Conservation (phyloP, 1,140 invertebrate species). For the Elymnias hypermnestra region DNA sequence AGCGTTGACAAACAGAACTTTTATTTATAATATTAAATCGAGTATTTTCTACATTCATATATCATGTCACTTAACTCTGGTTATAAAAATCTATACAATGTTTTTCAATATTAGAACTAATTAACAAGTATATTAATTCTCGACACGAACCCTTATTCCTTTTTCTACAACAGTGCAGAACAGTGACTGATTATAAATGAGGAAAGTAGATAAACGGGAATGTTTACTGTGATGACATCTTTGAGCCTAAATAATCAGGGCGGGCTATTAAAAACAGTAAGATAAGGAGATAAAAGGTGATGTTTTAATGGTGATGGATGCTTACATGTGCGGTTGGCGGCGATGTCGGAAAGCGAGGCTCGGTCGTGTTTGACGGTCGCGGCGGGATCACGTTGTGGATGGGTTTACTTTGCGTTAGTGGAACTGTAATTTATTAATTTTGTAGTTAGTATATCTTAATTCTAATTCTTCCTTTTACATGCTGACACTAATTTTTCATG, state of each 20-base stretch:
- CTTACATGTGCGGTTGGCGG: slow-evolving; percentile 48
- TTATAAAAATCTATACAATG: too few relatives aligned
- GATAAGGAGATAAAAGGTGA: slow-evolving; percentile 35
- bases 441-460: background rate
- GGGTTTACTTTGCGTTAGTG: slow-evolving; percentile 70
- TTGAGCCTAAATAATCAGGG: slow-evolving; percentile 17
- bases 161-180: too few relatives aligned
- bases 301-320: slow-evolving; percentile 38
- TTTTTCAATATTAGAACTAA: too few relatives aligned
- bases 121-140: too few relatives aligned
- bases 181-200: background rate
- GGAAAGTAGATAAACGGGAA: background rate
- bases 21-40: too few relatives aligned
- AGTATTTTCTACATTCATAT: too few relatives aligned
- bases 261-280: slow-evolving; percentile 1
- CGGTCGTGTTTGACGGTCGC: slow-evolving; percentile 49
- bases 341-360: slow-evolving; percentile 31
- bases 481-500: too few relatives aligned
- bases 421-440: slow-evolving; percentile 75
- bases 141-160: too few relatives aligned
- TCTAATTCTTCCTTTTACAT: background rate
- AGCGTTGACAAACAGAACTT: too few relatives aligned
- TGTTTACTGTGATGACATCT: background rate
- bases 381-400: slow-evolving; percentile 80
- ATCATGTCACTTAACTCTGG: too few relatives aligned